Conservation (phyloP, 2,797 vertebrate genomes). For the Phataginus tricuspis region DNA sequence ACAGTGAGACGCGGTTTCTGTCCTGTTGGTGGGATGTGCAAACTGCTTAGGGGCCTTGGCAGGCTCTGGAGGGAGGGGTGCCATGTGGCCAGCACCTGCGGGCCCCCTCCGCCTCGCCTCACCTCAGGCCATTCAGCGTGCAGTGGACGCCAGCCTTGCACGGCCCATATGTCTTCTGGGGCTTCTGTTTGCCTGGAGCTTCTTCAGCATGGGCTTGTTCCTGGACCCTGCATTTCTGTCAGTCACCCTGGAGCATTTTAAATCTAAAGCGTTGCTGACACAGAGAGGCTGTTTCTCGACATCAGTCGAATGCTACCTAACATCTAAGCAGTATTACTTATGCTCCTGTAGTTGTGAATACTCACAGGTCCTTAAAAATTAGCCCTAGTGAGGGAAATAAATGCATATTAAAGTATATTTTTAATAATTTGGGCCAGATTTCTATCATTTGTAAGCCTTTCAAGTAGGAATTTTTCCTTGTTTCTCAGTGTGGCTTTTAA, state of each 20-base stretch:
- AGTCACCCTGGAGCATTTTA: accelerated
- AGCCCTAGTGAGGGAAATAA: background rate
- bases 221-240: background rate
- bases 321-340: accelerated
- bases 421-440: background rate
- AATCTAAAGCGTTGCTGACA: background rate
- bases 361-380: background rate
- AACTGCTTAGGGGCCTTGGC: background rate
- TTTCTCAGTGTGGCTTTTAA: background rate
- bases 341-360: background rate
- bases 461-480: background rate
- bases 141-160: background rate
- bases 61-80: background rate
- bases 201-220: background rate
- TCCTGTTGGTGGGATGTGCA: background rate
- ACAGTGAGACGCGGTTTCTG: accelerated
- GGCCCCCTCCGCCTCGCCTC: background rate
- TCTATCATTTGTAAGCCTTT: background rate
- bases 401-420: background rate
- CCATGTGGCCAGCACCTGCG: too few relatives aligned
- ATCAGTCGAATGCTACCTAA: background rate
- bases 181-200: background rate
- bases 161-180: accelerated
- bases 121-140: background rate
- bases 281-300: accelerated